phyloP scores from a whole-genome alignment of 1,140 invertebrate genomes.

The Whitmania pigra region DNA sequence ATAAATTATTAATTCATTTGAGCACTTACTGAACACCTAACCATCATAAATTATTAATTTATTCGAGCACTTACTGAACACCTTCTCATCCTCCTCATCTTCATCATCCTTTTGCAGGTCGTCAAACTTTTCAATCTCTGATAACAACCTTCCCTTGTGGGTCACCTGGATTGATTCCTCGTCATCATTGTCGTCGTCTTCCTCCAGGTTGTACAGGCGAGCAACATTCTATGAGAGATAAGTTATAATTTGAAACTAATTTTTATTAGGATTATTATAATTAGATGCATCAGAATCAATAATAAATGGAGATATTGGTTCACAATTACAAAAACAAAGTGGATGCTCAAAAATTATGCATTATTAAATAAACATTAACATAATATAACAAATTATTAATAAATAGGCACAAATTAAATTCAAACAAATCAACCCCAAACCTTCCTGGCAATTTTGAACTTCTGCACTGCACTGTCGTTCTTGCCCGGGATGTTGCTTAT shows the following conservation, averaged over 20 bases:
- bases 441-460: constrained; percentile 22
- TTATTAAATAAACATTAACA: too few relatives aligned
- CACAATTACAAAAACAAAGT: too few relatives aligned
- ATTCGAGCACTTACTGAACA: too few relatives aligned
- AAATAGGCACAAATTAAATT: too few relatives aligned
- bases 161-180: constrained; percentile 45
- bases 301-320: too few relatives aligned
- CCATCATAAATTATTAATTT: constrained; percentile 37
- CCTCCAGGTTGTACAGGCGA: constrained; percentile 60
- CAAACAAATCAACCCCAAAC: constrained; percentile 44
- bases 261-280: too few relatives aligned
- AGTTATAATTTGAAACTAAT: constrained; percentile 17
- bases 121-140: constrained; percentile 80
- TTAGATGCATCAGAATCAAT: too few relatives aligned
- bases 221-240: constrained; percentile 37
- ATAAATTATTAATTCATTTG: too few relatives aligned
- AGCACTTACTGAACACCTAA: too few relatives aligned
- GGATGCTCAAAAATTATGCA: too few relatives aligned
- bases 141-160: constrained; percentile 64
- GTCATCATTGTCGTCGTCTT: constrained; percentile 71
- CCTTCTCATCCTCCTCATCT: constrained; percentile 54
- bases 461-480: neutral
- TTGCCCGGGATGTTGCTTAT: constrained; percentile 35
- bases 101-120: constrained; percentile 59
- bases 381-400: too few relatives aligned